These are phyloP conservation scores for Galendromus occidentalis DNA, from an alignment of 1,140 invertebrate species.

Conservation along the genomic window DNA sequence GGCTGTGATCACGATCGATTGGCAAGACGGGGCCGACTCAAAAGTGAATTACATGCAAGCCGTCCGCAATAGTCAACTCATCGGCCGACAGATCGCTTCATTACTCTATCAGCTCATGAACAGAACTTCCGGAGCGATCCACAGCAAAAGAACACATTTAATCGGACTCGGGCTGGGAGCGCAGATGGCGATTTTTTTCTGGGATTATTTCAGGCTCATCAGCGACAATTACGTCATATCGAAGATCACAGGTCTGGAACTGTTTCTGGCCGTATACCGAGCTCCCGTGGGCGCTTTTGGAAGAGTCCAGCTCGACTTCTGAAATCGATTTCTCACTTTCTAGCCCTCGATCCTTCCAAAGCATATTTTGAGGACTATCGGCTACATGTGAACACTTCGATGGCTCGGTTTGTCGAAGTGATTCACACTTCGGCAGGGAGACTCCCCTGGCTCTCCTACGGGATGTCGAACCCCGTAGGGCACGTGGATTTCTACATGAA, in stretches of 20 bases:
- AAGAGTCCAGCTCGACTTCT: too few relatives aligned
- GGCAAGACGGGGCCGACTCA: constrained; percentile 15
- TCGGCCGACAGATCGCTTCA: constrained; percentile 8
- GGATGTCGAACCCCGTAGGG: constrained; percentile 16
- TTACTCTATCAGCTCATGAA: too few relatives aligned
- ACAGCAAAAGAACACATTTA: constrained; percentile 29
- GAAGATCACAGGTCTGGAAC: too few relatives aligned
- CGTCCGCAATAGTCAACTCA: constrained; percentile 14
- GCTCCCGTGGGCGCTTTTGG: too few relatives aligned
- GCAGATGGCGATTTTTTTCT: constrained; percentile 29
- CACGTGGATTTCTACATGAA: constrained; percentile 40
- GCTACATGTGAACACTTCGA: too few relatives aligned
- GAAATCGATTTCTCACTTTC: too few relatives aligned
- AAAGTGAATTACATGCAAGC: constrained; percentile 13
- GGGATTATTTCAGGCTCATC: too few relatives aligned
- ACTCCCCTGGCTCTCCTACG: constrained; percentile 14
- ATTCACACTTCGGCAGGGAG: constrained; percentile 41
- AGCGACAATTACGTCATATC: too few relatives aligned
- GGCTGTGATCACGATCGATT: constrained; percentile 16
- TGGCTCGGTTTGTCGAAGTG: constrained; percentile 45
- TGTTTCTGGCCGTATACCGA: too few relatives aligned
- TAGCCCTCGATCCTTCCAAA: constrained; percentile 45
- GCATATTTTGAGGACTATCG: constrained; percentile 35
- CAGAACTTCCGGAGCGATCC: too few relatives aligned
- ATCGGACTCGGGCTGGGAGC: constrained; percentile 41